Conservation (phyloP, 2,113 vertebrate genomes). For the Rhynchomys soricoides region DNA sequence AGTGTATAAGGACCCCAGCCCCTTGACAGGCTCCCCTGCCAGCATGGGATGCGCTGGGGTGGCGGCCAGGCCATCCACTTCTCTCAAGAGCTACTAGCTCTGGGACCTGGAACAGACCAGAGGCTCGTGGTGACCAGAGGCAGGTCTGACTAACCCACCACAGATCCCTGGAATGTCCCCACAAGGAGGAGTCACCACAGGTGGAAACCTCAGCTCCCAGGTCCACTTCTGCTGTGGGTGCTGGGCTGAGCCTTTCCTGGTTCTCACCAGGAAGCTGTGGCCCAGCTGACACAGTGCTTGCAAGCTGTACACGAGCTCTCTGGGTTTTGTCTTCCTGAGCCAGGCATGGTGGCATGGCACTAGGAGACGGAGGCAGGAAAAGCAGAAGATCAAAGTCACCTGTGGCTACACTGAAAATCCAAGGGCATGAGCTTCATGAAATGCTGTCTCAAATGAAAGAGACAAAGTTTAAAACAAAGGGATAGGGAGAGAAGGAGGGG, state of each 20-base stretch:
- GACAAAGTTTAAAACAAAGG: too few relatives aligned
- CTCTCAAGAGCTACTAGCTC: fast-evolving
- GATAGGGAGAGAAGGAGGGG: not conserved
- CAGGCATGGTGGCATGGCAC: not conserved
- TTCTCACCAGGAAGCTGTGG: not conserved
- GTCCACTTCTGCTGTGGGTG: not conserved
- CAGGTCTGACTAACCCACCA: not conserved
- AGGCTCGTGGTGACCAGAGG: not conserved
- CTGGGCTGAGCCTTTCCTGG: not conserved
- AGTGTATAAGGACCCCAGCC: fast-evolving
- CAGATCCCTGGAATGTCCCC: fast-evolving
- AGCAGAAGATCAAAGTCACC: not conserved
- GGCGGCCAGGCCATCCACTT: fast-evolving
- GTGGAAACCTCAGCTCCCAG: not conserved
- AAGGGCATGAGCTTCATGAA: not conserved
- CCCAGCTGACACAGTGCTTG: not conserved
- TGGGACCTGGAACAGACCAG: not conserved
- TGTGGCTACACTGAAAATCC: not conserved
- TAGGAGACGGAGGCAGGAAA: not conserved
- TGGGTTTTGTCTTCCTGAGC: not conserved
- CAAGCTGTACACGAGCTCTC: not conserved
- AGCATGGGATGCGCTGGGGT: fast-evolving
- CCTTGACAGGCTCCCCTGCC: not conserved
- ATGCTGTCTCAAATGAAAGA: not conserved
- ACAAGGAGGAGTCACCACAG: fast-evolving